Percentiles rank a stretch among this genome's conserved stretches.
phyloP scores from a whole-genome alignment of 2,888 invertebrate species.

The Tricholauxania praeusta region DNA sequence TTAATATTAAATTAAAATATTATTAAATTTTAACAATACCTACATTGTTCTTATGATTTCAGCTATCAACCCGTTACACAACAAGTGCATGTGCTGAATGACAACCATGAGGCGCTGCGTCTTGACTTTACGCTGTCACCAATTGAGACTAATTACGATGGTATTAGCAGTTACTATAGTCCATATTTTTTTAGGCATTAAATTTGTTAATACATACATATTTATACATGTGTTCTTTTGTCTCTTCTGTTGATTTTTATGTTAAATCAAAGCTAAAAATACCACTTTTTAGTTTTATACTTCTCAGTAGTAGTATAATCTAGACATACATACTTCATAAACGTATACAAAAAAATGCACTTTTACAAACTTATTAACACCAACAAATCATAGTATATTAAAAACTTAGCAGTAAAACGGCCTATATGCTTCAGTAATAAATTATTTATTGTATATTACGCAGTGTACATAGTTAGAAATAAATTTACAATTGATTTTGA shows the following conservation, averaged over 20 bases:
- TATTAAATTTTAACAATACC: not conserved
- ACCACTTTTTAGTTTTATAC: too few relatives aligned
- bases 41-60: conserved; percentile 48
- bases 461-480: too few relatives aligned
- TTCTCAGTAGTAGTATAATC: not conserved
- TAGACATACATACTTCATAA: too few relatives aligned
- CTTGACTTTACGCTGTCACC: conserved; percentile 65
- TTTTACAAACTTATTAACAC: too few relatives aligned
- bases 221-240: not conserved
- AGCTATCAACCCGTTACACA: conserved; percentile 70
- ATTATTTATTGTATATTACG: too few relatives aligned
- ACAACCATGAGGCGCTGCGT: conserved; percentile 61
- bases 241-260: too few relatives aligned
- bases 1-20: not conserved
- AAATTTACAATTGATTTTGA: too few relatives aligned
- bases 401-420: too few relatives aligned
- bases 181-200: conserved; percentile 65
- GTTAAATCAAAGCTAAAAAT: too few relatives aligned
- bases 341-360: too few relatives aligned
- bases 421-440: too few relatives aligned
- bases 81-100: conserved; percentile 65
- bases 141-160: conserved; percentile 63
- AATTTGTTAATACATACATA: conserved; percentile 35
- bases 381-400: too few relatives aligned
- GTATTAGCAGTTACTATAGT: conserved; percentile 66